These are phyloP conservation scores for Falco concolor DNA, from an alignment of 2,797 vertebrate species.

Conservation along the genomic window DNA sequence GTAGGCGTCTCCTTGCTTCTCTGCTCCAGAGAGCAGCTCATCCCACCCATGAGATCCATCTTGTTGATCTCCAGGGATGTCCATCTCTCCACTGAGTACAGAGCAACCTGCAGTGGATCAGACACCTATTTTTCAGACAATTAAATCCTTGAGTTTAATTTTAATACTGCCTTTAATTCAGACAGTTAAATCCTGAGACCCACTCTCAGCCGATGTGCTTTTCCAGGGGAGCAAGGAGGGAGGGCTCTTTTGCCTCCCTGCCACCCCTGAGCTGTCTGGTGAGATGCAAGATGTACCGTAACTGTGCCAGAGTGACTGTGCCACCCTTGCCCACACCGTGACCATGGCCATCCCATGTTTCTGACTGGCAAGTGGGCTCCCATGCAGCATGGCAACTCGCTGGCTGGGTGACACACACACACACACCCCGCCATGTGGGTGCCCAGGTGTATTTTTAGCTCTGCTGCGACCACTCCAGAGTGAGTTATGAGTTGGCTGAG, in stretches of 20 bases:
- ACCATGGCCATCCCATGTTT: rapidly evolving
- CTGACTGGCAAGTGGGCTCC: not conserved
- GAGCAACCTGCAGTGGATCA: not conserved
- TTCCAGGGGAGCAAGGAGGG: not conserved
- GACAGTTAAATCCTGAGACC: not conserved
- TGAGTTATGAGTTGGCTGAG: not conserved
- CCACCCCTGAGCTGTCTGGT: not conserved
- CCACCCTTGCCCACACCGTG: not conserved
- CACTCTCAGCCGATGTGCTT: not conserved
- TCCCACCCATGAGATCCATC: rapidly evolving
- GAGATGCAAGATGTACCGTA: not conserved
- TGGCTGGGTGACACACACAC: rapidly evolving
- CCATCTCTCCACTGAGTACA: not conserved
- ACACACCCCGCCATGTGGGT: rapidly evolving
- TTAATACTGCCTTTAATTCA: not conserved
- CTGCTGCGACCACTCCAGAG: not conserved
- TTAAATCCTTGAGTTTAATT: not conserved
- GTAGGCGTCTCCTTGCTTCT: not conserved
- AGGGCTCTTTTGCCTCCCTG: not conserved
- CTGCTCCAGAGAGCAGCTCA: not conserved
- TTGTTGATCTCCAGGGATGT: not conserved
- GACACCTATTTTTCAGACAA: not conserved
- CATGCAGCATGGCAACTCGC: rapidly evolving
- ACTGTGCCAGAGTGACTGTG: not conserved
- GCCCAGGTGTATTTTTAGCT: not conserved